A percentile compares a stretch with the other conserved stretches of the same genome.
Evolutionary conservation across 2,888 invertebrate genomes (phyloP).

Genomic region (Drosophila testacea): DNA sequence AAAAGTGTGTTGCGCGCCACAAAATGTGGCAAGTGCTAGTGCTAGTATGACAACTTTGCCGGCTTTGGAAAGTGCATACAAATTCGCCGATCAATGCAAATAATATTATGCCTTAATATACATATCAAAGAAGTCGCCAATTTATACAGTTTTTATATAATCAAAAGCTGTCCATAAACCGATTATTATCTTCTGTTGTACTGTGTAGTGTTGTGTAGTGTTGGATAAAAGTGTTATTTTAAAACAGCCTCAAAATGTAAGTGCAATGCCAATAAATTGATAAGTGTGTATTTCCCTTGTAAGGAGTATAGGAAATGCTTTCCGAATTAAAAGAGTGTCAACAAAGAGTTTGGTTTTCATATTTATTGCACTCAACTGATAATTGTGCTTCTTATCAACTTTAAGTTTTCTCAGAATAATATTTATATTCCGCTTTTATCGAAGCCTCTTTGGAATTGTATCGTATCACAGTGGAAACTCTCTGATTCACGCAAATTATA

Average conservation of each 20-base stretch:
- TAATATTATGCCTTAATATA: constrained; percentile 47
- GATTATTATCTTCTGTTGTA: constrained; percentile 3
- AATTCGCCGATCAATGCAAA: constrained; percentile 27
- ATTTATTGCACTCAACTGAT: constrained; percentile 36
- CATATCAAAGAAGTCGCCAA: constrained; percentile 37
- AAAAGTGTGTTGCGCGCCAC: constrained; percentile 62
- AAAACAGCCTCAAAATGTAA: constrained; percentile 24
- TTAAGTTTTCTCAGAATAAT: constrained; percentile 22
- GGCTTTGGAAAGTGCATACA: constrained; percentile 54
- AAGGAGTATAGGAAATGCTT: constrained; percentile 11
- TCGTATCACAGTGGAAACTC: constrained; percentile 12
- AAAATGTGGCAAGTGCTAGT: constrained; percentile 64
- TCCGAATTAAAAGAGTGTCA: constrained; percentile 3
- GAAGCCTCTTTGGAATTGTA: not conserved
- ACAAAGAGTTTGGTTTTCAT: not conserved
- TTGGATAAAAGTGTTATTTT: not conserved
- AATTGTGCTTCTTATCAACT: constrained; percentile 39
- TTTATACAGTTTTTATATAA: constrained; percentile 33
- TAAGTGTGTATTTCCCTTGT: not conserved
- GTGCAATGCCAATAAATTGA: constrained; percentile 7
- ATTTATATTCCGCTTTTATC: constrained; percentile 16
- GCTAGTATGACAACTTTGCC: constrained; percentile 16
- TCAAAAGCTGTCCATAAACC: not conserved
- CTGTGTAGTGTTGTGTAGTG: constrained; percentile 13
- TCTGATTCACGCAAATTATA: constrained; percentile 50